Conservation (phyloP, 2,113 vertebrate species). For the Sturnus vulgaris region DNA sequence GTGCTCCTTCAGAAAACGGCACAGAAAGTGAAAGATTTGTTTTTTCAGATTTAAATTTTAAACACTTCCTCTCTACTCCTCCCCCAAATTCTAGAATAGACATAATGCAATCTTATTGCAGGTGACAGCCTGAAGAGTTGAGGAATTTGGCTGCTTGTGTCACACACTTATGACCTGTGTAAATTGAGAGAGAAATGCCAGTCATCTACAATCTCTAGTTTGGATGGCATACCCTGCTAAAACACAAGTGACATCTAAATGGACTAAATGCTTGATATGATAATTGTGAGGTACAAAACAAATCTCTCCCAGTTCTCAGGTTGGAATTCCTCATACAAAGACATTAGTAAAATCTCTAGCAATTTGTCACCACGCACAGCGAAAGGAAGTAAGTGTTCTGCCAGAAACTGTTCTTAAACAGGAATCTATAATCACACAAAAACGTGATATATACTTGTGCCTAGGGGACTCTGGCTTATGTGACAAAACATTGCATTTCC, state of each 20-base stretch:
- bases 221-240: background rate
- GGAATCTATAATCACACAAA: background rate
- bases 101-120: background rate
- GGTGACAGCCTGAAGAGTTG: background rate
- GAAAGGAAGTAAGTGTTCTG: background rate
- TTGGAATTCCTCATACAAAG: background rate
- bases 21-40: accelerated
- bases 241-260: background rate
- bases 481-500: background rate
- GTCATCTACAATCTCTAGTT: background rate
- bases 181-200: background rate
- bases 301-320: background rate
- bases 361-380: background rate
- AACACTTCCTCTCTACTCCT: background rate
- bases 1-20: background rate
- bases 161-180: background rate
- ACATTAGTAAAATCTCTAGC: background rate
- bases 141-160: background rate
- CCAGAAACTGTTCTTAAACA: slow-evolving; percentile 1
- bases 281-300: background rate
- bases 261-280: background rate
- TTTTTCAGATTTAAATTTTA: background rate
- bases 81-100: background rate
- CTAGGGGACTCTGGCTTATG: background rate
- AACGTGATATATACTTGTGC: background rate